Base-by-base conservation (phyloP, 2,888 invertebrate species). In the Drosophila ezoana region DNA sequence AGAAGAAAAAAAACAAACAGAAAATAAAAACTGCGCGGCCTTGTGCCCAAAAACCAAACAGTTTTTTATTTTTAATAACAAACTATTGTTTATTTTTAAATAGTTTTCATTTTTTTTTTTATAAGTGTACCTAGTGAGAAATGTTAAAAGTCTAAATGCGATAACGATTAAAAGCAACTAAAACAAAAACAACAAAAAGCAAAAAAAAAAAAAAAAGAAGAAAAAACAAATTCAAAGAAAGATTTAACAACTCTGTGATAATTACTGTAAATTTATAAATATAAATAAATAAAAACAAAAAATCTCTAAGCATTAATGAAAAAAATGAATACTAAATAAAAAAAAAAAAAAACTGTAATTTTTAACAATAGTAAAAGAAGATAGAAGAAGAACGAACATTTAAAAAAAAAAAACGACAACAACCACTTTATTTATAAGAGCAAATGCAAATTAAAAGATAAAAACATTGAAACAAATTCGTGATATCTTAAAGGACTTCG, bases 391-490 rank as follows among this genome's bases (percentile, higher is more conserved):
- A 60, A 69, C 73, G 66, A 85, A 87, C 63, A 81, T n/a, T n/a
- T 85, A 59, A 70, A 20, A 28, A 47, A 62, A 44, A 81, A 79
- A 56, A 68, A 66, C 51, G 76, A 80, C 38, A 79, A 72, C 53
- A 76, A 81, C 69, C 82, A 88, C 87, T 83, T 83, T 84, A 84
- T 79, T 87, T 81, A 83, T 84, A 90, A 88, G 83, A 87, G 84
- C 83, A 90, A 89, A 90, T 79, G 84, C 83, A 89, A 89, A 89
- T 79, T 76, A 87, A 87, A 91, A 90, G 89, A 90, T 90, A 91
- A 91, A 90, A 92, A 92, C 91, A 92, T 91, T 92, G 91, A 91
- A 91, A 91, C 91, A 92, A 92, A 91, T 91, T 91, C 91, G 91
- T 91, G 91, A 91, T 91, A 91, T 91, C 91, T 91, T 91, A 91